A percentile compares a stretch with the other conserved stretches of the same genome.
Evolutionary conservation across 2,797 vertebrate species (phyloP).

Genomic region (Rhinella marina): DNA sequence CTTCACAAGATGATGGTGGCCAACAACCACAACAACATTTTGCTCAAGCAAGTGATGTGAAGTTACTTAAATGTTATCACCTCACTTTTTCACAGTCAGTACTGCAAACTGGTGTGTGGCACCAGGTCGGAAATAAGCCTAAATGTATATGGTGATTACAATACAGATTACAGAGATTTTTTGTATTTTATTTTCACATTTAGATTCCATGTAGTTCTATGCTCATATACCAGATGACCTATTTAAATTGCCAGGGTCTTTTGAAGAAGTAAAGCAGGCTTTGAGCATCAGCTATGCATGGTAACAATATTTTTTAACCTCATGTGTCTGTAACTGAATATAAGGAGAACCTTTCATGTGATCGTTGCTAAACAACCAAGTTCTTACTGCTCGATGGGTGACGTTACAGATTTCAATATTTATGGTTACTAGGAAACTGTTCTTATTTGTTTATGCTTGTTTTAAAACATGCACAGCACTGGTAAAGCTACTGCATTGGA

Average conservation of each 20-base stretch:
- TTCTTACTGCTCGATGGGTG: neutral
- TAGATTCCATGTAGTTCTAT: neutral
- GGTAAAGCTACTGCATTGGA: neutral
- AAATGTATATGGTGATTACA: neutral
- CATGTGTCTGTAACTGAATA: neutral
- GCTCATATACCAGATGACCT: neutral
- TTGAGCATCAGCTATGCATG: neutral
- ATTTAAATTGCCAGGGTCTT: neutral
- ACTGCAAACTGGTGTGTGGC: no score
- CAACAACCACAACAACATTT: no score
- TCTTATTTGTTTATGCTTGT: conserved; percentile 17
- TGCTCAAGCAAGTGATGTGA: no score
- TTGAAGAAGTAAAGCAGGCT: neutral
- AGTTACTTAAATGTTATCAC: no score
- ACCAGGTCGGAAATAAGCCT: neutral
- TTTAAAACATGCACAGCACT: neutral
- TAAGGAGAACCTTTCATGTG: neutral
- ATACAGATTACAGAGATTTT: neutral
- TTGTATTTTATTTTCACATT: neutral
- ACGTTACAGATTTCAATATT: conserved; percentile 23
- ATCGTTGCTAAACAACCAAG: conserved; percentile 17
- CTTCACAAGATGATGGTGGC: no score
- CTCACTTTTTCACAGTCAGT: no score
- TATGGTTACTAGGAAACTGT: conserved; percentile 25
- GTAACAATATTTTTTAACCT: neutral